phyloP scores from a whole-genome alignment of 2,113 vertebrate genomes.

The Carassius gibelio region DNA sequence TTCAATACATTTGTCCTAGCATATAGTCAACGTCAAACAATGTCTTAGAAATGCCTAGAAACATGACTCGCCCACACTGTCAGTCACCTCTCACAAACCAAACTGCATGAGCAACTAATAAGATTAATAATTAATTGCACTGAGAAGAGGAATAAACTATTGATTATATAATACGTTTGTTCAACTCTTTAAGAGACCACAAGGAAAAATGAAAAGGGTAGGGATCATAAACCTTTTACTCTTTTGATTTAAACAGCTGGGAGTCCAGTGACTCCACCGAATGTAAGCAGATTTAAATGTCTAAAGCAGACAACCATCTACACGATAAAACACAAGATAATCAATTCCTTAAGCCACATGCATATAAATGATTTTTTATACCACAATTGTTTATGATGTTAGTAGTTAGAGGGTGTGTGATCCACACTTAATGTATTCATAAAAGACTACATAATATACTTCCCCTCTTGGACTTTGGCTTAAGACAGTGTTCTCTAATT shows the following conservation, averaged over 20 bases:
- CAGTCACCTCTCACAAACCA: neutral
- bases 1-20: slow-evolving; percentile 11
- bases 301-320: neutral
- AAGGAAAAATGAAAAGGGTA: neutral
- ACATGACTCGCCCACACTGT: no score
- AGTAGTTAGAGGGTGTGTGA: neutral
- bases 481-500: neutral
- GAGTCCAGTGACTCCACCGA: neutral
- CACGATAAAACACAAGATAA: neutral
- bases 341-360: neutral
- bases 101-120: neutral
- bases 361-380: neutral
- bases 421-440: neutral
- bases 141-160: neutral
- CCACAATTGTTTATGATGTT: neutral
- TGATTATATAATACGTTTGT: slow-evolving; percentile 1
- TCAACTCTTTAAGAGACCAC: neutral
- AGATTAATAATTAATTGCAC: neutral
- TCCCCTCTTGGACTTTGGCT: neutral
- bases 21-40: no score
- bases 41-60: no score
- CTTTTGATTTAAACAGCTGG: neutral
- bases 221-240: neutral
- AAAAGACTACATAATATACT: no score
- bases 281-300: neutral